Conservation (phyloP, 2,797 vertebrate species). For the Schizopygopsis pylzovi region DNA sequence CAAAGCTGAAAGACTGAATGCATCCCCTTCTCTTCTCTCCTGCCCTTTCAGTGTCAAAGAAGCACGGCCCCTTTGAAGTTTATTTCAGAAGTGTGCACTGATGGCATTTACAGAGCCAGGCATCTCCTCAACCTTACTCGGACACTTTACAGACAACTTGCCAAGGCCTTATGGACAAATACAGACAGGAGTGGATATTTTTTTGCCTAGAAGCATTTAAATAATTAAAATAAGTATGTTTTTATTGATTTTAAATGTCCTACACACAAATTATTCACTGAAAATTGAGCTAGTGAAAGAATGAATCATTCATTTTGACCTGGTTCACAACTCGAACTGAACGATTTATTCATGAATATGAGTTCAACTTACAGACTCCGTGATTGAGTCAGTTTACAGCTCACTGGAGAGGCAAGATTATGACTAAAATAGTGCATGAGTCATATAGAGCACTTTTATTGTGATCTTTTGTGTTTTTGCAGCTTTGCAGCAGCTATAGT, state of each 20-base stretch:
- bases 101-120: slow-evolving; percentile 35
- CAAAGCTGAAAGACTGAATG: slow-evolving; percentile 52
- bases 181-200: background rate
- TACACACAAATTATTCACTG: background rate
- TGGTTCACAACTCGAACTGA: background rate
- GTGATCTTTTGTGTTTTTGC: background rate
- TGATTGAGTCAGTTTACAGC: background rate
- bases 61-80: slow-evolving; percentile 57
- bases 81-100: slow-evolving; percentile 45
- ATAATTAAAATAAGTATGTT: background rate
- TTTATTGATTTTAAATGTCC: no score
- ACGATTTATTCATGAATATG: background rate
- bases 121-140: background rate
- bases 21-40: slow-evolving; percentile 44
- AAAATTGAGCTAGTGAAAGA: background rate
- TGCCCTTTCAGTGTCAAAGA: slow-evolving; percentile 57
- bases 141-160: background rate
- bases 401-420: background rate
- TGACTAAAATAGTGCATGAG: background rate
- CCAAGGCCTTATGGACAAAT: background rate
- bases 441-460: background rate
- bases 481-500: background rate
- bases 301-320: background rate
- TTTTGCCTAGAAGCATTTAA: background rate
- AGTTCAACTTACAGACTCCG: background rate